These are phyloP conservation scores for Cecidostiba fungosa DNA, from an alignment of 2,888 invertebrate species.

Conservation along the genomic window DNA sequence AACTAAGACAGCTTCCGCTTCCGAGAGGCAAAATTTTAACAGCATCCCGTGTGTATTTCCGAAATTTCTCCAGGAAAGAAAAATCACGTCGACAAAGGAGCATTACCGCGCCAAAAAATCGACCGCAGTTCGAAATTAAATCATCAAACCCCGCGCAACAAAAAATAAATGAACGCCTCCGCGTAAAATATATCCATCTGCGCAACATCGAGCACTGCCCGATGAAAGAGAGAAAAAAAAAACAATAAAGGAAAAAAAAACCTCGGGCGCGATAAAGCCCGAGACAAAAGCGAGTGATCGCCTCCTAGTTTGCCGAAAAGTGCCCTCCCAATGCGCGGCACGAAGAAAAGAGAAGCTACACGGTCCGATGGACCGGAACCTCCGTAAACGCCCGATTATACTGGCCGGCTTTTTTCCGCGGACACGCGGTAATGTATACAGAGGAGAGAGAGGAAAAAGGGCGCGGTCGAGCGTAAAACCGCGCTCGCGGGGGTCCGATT, in stretches of 20 bases:
- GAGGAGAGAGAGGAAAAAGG: conserved; percentile 24
- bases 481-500: conserved; percentile 53
- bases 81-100: neutral
- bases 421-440: neutral
- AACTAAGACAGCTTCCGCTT: neutral
- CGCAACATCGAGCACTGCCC: conserved; percentile 24
- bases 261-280: conserved; percentile 33
- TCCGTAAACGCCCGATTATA: conserved; percentile 48
- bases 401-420: conserved; percentile 4
- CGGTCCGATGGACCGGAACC: conserved; percentile 56
- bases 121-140: conserved; percentile 41
- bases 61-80: neutral
- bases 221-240: neutral
- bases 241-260: neutral
- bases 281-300: conserved; percentile 32
- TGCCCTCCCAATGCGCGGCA: conserved; percentile 10
- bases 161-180: conserved; percentile 30
- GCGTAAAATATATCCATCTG: conserved; percentile 30
- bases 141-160: conserved; percentile 20
- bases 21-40: neutral
- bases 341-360: conserved; percentile 13
- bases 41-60: neutral
- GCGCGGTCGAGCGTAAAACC: conserved; percentile 48
- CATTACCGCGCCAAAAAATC: conserved; percentile 7
- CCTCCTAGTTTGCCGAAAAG: conserved; percentile 41